Evolutionary conservation across 2,888 invertebrate genomes (phyloP), one percentile per base, ranked within the genome.

Genomic region (Limulus polyphemus): DNA sequence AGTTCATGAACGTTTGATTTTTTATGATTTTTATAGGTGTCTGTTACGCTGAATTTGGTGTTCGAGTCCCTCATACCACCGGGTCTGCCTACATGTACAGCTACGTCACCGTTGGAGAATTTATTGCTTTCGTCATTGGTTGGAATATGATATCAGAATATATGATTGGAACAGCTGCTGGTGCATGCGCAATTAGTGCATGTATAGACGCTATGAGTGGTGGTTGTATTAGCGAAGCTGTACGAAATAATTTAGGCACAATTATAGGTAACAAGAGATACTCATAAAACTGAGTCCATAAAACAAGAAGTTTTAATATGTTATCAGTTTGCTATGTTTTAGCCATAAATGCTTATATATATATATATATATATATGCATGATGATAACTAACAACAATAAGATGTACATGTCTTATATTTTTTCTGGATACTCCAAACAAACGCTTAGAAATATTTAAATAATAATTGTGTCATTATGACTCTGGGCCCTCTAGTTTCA

Each of bases 71-170:
- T 59, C 87, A 91, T 76, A 93, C 92, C 57, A 89, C 90, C 55
- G 93, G 93, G 64, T 91, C 91, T 57, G 92, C 93, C 47, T 93
- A 93, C 79, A 90, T 90, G 82, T 95, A 95, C 81, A 89, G 90
- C 69, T 95, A 94, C 79, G 92, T 93, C 66, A 90, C 93, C 10
- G 92, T 94, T 62, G 95, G 95, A 56, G 94, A 95, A 77, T 88
- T 95, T 76, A 85, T 93, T 74, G 94, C 94, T 63, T 95, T 94
- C 79, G 83, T 94, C 73, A 92, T 93, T 75, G 93, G 93, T 71
- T 93, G 93, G 93, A 93, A 93, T 78, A 90, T 93, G 89, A 85
- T 93, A 68, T 81, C 93, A 68, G 93, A 93, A 79, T 93, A 93
- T 79, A 79, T 93, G 78, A 93, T 93, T 75, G 85, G 77, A 16